phyloP scores from a whole-genome alignment of 2,797 vertebrate genomes.

The Crossoptilon crossoptilon region DNA sequence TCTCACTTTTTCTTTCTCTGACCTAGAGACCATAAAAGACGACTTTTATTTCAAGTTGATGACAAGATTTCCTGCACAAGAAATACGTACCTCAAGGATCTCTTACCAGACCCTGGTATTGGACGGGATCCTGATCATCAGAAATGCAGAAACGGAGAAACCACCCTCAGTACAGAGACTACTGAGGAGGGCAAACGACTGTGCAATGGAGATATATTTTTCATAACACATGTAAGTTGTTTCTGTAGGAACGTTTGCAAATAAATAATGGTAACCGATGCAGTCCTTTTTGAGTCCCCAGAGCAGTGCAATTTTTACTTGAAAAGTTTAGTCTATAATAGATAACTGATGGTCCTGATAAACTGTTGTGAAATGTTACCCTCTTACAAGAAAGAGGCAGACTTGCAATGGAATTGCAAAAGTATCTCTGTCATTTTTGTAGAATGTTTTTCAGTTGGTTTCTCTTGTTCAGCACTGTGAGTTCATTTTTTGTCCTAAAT shows the following conservation, averaged over 20 bases:
- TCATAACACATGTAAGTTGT: conserved; percentile 79
- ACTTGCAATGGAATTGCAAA: neutral
- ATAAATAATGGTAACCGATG: neutral
- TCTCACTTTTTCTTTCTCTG: neutral
- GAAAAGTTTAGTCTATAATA: neutral
- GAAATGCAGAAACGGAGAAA: neutral
- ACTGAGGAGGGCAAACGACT: conserved; percentile 75
- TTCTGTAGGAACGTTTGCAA: neutral
- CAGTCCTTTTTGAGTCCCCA: neutral
- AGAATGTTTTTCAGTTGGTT: neutral
- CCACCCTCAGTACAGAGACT: neutral
- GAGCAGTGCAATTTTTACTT: neutral
- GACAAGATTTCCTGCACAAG: conserved; percentile 88
- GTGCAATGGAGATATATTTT: conserved; percentile 89
- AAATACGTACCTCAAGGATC: conserved; percentile 81
- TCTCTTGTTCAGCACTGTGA: neutral
- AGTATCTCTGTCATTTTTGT: neutral
- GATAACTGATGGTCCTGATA: neutral
- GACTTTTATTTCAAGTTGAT: conserved; percentile 68
- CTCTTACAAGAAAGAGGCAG: neutral
- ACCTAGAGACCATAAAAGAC: conserved; percentile 75
- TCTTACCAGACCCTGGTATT: neutral
- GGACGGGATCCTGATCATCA: rapidly evolving
- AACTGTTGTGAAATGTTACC: neutral
- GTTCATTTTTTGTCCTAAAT: neutral